These are phyloP conservation scores for Parauchenoglanis punctatus DNA, from an alignment of 2,797 vertebrate species.

Conservation along the genomic window DNA sequence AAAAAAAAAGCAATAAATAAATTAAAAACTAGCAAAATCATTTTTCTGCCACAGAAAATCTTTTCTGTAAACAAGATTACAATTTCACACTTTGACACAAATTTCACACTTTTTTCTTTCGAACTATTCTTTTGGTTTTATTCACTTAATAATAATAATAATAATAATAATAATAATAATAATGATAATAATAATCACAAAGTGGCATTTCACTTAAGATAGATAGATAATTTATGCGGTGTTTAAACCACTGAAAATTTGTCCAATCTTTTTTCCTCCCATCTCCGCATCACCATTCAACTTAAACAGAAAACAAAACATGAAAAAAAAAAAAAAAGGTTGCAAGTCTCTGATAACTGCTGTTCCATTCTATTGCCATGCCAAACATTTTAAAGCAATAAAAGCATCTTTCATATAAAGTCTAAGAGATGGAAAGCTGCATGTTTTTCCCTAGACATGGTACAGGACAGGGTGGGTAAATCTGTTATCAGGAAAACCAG, in stretches of 20 bases:
- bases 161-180: too few species aligned
- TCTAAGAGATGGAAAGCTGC: neutral
- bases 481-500: neutral
- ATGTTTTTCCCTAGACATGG: neutral
- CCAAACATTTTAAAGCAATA: conserved; percentile 2
- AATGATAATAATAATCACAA: too few species aligned
- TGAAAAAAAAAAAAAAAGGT: too few species aligned
- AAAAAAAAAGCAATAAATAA: neutral
- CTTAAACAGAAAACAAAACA: neutral
- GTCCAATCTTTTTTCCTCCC: too few species aligned
- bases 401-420: neutral
- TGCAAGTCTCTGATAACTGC: neutral
- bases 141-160: too few species aligned
- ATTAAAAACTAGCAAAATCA: neutral
- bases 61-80: too few species aligned
- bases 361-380: neutral
- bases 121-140: too few species aligned
- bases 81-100: too few species aligned
- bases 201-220: too few species aligned
- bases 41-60: too few species aligned
- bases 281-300: neutral
- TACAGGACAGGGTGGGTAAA: neutral
- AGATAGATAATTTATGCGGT: too few species aligned
- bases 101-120: too few species aligned
- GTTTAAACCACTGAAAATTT: neutral